These are phyloP conservation scores for Acomys russatus DNA, from an alignment of 2,797 vertebrate genomes.

Conservation along the genomic window DNA sequence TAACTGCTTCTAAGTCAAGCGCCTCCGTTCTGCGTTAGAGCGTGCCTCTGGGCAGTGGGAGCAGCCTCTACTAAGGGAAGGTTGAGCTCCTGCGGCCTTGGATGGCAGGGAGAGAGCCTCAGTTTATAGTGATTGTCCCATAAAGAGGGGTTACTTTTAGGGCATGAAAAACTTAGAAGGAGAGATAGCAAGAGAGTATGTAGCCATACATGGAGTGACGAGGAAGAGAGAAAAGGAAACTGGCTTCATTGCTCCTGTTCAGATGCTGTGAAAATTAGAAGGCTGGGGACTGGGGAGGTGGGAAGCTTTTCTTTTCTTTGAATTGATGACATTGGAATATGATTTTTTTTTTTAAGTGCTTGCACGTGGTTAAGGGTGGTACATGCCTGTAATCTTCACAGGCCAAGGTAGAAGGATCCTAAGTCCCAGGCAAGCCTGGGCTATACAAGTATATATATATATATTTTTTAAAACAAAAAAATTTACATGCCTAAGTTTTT, in stretches of 20 bases:
- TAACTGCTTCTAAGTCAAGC: accelerated
- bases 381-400: not conserved
- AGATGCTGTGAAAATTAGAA: not conserved
- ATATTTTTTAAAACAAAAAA: not conserved
- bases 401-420: not conserved
- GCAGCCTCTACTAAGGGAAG: not conserved
- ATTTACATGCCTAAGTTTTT: not conserved
- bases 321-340: not conserved
- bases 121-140: not conserved
- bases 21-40: not conserved
- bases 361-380: not conserved
- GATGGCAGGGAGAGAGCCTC: not conserved
- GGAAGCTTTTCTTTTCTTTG: slow-evolving; percentile 35
- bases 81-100: not conserved
- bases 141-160: not conserved
- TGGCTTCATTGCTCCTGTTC: not conserved
- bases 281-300: too few relatives aligned
- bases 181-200: not conserved
- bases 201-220: not conserved
- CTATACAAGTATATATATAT: too few relatives aligned
- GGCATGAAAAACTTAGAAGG: not conserved
- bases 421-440: not conserved
- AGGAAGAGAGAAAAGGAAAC: accelerated
- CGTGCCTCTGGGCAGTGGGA: not conserved
- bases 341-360: not conserved